Base-by-base conservation (phyloP, 2,888 invertebrate species). In the Endotricha flammealis region DNA sequence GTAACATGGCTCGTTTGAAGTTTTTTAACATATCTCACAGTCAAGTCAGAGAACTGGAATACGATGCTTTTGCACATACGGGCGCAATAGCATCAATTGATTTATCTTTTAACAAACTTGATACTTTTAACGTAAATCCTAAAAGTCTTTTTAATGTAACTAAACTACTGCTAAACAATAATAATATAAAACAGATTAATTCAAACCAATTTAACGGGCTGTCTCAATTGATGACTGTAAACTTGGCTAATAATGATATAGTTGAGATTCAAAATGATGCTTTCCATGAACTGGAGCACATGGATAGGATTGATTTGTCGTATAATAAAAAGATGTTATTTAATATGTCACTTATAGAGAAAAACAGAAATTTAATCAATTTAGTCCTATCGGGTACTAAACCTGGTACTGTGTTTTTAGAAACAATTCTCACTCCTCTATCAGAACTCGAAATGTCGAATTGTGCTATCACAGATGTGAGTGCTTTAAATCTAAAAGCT, bases 11-110 rank as follows among this genome's bases (percentile, higher is more conserved):
- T 10, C 37, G 54, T 20, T 48, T 82, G 28, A 66, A 48, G 32
- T 46, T 57, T 12, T 48, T 82, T 1, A 80, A 80, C 29, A 50
- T 74, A 22, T 80, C 81, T 8, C 52, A 54, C 29, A 61, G 71
- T 42, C 56, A 57, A 37, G 51, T 82, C 31, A 50, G 38, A 13
- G 53, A 53, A 12, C 17, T 82, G 10, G 54, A 74, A 38, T 77
- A 55, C 39, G 72, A 80, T 46, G 44, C 61, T 2, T 76, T 81
- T 40, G 38, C 39, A 1, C 42, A 62, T 31, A 72, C 72, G 1
- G 65, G 60, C 1, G 50, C 53, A 9, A 50, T 80, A 23, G 57
- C 60, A 48, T 53, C 42, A 2, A 44, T 82, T 4, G 81, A 82
- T 43, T 47, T 80, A n/a, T 80, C 80, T 0, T 55, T 48, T 38